These are phyloP conservation scores for Bryconaethiops microstoma DNA, from an alignment of 2,797 vertebrate species.

Conservation along the genomic window DNA sequence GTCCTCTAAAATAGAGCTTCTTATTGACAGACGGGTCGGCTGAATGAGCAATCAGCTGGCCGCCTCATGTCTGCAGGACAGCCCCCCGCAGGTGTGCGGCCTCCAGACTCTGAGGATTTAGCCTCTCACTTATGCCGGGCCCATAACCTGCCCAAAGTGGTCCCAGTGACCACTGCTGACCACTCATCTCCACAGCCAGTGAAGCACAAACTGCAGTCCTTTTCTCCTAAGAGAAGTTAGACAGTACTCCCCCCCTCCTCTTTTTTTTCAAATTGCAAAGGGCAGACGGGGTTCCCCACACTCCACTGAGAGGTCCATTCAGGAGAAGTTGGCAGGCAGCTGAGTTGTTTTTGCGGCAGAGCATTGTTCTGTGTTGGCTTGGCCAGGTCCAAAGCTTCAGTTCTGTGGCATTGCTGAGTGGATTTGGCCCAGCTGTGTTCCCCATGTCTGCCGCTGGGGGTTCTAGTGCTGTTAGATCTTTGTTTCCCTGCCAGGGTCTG, in stretches of 20 bases:
- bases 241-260: background rate
- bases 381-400: conserved; percentile 56
- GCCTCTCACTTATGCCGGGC: conserved; percentile 22
- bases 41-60: conserved; percentile 57
- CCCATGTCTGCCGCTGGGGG: conserved; percentile 46
- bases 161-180: conserved; percentile 41
- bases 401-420: conserved; percentile 57
- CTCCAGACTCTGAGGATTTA: conserved; percentile 39
- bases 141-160: conserved; percentile 37
- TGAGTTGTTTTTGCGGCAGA: conserved; percentile 49
- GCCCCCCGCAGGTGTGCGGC: background rate
- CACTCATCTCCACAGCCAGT: conserved; percentile 24
- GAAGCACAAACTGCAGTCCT: conserved; percentile 34
- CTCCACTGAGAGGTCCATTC: conserved; percentile 53
- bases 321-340: conserved; percentile 46
- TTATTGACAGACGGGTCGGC: conserved; percentile 63
- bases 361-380: conserved; percentile 51
- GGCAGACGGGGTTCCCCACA: conserved; percentile 50
- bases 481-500: conserved; percentile 63
- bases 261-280: conserved; percentile 45
- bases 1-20: conserved; percentile 70
- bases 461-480: conserved; percentile 59
- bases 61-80: conserved; percentile 29
- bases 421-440: conserved; percentile 58
- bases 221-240: conserved; percentile 53